Percentiles rank a stretch among this genome's conserved stretches.
These are phyloP conservation scores for Cheilosia vernalis DNA, from an alignment of 2,888 invertebrate species.

Conservation along the genomic window DNA sequence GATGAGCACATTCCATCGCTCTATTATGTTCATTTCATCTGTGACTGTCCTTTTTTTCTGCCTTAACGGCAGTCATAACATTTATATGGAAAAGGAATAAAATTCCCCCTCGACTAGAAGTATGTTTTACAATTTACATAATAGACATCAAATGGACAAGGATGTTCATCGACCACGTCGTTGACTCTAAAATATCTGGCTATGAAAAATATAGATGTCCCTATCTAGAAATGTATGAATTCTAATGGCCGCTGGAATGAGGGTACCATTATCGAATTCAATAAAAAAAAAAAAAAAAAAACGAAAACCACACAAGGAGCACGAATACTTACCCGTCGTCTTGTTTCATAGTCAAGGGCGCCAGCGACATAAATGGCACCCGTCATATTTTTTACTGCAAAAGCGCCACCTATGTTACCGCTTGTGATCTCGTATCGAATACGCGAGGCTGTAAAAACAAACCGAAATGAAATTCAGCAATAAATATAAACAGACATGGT, in stretches of 20 bases:
- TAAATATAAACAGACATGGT: neutral
- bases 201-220: neutral
- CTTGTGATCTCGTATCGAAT: conserved; percentile 99
- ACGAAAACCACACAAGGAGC: too few relatives aligned
- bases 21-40: conserved; percentile 43
- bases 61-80: conserved; percentile 4
- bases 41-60: conserved; percentile 33
- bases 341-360: conserved; percentile 97
- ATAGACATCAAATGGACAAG: neutral
- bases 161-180: neutral
- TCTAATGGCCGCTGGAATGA: neutral
- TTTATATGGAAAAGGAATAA: neutral
- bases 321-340: conserved; percentile 92
- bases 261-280: neutral
- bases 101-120: neutral
- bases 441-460: conserved; percentile 92
- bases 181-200: neutral
- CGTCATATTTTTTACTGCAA: conserved; percentile 99
- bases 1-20: conserved; percentile 47
- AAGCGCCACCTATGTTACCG: conserved; percentile 99
- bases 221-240: neutral
- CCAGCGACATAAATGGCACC: conserved; percentile 99
- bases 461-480: neutral
- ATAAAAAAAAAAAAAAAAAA: too few relatives aligned
- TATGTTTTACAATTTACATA: neutral